Base-by-base conservation (phyloP, 37 sponge, comb jelly and placozoan species). In the Petrosia ficiformis region DNA sequence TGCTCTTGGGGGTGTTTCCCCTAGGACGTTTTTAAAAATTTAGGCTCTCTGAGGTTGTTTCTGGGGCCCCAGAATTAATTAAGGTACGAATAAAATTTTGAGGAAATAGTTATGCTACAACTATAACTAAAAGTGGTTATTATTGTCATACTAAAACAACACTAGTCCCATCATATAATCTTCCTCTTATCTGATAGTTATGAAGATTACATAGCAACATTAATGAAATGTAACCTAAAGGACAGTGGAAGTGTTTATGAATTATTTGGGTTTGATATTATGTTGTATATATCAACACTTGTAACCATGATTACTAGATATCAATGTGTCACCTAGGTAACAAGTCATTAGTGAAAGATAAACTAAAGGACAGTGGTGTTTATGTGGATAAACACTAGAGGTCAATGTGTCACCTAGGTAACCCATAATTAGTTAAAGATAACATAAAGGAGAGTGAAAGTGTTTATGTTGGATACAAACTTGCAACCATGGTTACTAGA, bases 201-300 rank as follows among this genome's bases (percentile, higher is more conserved):
- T 61, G 63, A 61, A n/a, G 63, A 5, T 22, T 26, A n/a, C 28
- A 61, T 61, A 11, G 28, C 28, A 6, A 26, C 63, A 61, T 61
- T 61, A 29, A n/a, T 61, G 39, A 69, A 69, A 21, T 35, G n/a
- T 21, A 11, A 39, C 33, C 6, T 10, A 5, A 69, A 29, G 38
- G 44, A 69, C 36, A 69, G 70, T 26, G 5, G 63, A n/a, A 26
- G 28, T 11, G 63, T 61, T n/a, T 90, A 94, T 82, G 98, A 97
- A 68, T 72, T 97, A 74, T 97, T 97, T 91, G 98, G 98, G n/a
- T 97, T 97, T 77, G 98, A 97, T 61, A 72, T 97, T 48, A 84
- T 97, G 72, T 65, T 97, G 76, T 93, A 94, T 40, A 71, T n/a
- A n/a, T n/a, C n/a, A 63, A 42, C 29, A 80, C 29, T 79, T 94